Conservation (phyloP, 2,888 invertebrate species). For the Syrphus vitripennis region DNA sequence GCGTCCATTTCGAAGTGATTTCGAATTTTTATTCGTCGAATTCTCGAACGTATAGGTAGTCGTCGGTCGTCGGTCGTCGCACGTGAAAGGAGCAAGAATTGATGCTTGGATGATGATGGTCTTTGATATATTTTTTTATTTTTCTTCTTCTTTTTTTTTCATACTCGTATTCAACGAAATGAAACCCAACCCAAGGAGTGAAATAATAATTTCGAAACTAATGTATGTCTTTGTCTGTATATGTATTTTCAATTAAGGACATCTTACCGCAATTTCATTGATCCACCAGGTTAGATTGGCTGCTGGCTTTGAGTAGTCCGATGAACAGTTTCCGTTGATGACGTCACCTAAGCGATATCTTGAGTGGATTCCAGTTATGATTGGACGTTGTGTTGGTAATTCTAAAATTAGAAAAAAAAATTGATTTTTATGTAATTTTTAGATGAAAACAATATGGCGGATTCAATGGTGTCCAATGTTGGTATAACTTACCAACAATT, state of each 20-base stretch:
- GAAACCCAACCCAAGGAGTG: not conserved
- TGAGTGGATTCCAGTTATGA: conserved; percentile 82
- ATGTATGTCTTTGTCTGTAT: not conserved
- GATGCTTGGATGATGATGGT: not conserved
- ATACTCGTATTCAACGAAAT: not conserved
- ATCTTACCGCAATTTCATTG: conserved; percentile 81
- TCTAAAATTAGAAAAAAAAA: conserved; percentile 75
- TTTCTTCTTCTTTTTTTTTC: not conserved
- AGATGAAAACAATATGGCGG: not conserved
- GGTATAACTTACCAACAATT: conserved; percentile 78
- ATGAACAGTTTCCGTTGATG: conserved; percentile 83
- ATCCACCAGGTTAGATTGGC: conserved; percentile 84
- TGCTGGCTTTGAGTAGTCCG: conserved; percentile 83
- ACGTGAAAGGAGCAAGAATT: not conserved
- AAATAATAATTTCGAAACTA: not conserved
- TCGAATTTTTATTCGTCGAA: conserved; percentile 54
- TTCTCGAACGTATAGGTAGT: not conserved
- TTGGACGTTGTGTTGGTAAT: conserved; percentile 82
- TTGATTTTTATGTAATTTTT: not conserved
- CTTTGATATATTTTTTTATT: conserved; percentile 2
- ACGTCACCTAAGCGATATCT: conserved; percentile 82
- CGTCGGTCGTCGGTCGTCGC: not conserved
- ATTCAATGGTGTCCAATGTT: not conserved
- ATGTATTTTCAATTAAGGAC: conserved; percentile 49
- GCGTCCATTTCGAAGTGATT: conserved; percentile 42